A percentile compares a stretch with the other conserved stretches of the same genome.
phyloP scores from a whole-genome alignment of 2,113 vertebrate species.

The Cinclus mexicanus region DNA sequence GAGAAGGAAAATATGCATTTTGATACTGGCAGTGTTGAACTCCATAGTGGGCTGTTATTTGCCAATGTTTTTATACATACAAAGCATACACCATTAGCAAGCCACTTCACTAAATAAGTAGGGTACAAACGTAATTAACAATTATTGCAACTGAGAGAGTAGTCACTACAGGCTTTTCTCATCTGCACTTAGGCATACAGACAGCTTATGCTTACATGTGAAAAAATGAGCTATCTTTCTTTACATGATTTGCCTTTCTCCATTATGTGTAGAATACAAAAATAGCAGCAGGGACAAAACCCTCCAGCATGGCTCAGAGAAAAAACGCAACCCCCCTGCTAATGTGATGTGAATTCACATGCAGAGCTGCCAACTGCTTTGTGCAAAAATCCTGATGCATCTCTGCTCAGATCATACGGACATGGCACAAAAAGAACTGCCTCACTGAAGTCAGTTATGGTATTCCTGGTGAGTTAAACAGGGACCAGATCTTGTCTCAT shows the following conservation, averaged over 20 bases:
- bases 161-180: neutral
- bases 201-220: neutral
- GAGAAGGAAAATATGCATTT: neutral
- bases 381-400: neutral
- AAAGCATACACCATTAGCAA: neutral
- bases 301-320: neutral
- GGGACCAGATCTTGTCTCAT: neutral
- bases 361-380: neutral
- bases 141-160: neutral
- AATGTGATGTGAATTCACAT: neutral
- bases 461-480: neutral
- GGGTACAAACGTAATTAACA: neutral
- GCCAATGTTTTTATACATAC: neutral
- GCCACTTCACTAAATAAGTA: neutral
- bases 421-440: rapidly evolving
- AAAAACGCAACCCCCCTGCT: neutral
- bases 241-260: neutral
- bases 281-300: neutral
- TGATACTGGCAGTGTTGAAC: neutral
- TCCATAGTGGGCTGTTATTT: neutral
- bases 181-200: neutral
- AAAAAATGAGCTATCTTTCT: neutral
- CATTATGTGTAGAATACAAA: neutral
- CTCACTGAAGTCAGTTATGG: neutral
- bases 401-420: rapidly evolving